A percentile compares a stretch with the other conserved stretches of the same genome.
phyloP scores from a whole-genome alignment of 1,140 invertebrate genomes.

The Zaprionus lachaisei region DNA sequence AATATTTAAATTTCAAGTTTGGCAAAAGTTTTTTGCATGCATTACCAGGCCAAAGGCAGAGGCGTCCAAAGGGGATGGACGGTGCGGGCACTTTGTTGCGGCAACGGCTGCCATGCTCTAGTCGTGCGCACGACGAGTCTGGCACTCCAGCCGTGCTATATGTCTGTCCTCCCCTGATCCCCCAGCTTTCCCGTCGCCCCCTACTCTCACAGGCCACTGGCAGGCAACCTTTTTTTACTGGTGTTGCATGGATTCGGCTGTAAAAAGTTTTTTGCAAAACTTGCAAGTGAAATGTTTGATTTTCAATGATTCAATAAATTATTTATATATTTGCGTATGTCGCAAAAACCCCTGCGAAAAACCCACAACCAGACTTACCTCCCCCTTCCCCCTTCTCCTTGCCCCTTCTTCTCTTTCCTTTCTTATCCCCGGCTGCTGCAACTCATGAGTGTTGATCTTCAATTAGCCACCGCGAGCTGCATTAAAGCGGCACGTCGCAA shows the following conservation, averaged over 20 bases:
- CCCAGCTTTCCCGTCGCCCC: too few relatives aligned
- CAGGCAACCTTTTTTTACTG: conserved; percentile 17
- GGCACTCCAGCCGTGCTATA: conserved; percentile 6
- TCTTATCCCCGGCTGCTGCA: not conserved
- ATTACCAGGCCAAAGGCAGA: conserved; percentile 53
- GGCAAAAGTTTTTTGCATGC: conserved; percentile 82
- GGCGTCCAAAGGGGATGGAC: not conserved
- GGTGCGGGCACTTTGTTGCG: conserved; percentile 32
- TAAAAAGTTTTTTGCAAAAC: conserved; percentile 58
- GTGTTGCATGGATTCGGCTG: not conserved
- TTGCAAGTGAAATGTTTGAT: conserved; percentile 83
- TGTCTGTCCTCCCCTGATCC: not conserved
- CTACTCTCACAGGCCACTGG: not conserved
- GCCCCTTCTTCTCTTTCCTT: not conserved
- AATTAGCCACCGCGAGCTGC: conserved; percentile 60
- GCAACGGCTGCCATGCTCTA: conserved; percentile 39
- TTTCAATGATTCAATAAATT: conserved; percentile 83
- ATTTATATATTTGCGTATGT: conserved; percentile 81
- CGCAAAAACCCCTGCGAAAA: conserved; percentile 7
- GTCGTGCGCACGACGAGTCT: conserved; percentile 28
- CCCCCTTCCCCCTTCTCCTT: too few relatives aligned
- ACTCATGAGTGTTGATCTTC: conserved; percentile 68
- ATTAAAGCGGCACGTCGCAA: conserved; percentile 52
- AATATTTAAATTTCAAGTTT: conserved; percentile 84
- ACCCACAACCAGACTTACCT: not conserved